These are phyloP conservation scores for Pediacus dermestoides DNA, from an alignment of 2,888 invertebrate genomes.

Conservation along the genomic window DNA sequence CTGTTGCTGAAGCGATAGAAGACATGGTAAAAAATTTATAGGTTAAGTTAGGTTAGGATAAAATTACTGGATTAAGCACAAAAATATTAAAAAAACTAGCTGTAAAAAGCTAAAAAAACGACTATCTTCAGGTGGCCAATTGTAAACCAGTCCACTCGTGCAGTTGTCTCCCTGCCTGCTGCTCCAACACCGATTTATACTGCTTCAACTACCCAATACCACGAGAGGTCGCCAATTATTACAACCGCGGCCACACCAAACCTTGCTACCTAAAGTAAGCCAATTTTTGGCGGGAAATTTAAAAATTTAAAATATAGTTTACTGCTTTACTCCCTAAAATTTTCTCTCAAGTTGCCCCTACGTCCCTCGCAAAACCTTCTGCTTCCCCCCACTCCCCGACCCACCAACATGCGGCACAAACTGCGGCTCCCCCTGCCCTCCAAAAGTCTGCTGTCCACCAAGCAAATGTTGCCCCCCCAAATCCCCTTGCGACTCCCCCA, in stretches of 20 bases:
- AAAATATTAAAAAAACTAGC: too few species aligned
- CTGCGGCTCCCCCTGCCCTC: slow-evolving; percentile 5
- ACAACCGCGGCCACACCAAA: slow-evolving; percentile 37
- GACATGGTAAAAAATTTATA: too few species aligned
- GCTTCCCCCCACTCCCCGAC: slow-evolving; percentile 10
- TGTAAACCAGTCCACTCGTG: slow-evolving; percentile 28
- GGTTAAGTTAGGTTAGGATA: too few species aligned
- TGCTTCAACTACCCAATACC: slow-evolving; percentile 35
- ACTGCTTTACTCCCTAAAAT: slow-evolving; percentile 1
- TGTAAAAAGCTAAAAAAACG: too few species aligned
- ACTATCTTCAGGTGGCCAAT: slow-evolving; percentile 19
- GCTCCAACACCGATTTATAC: slow-evolving; percentile 10
- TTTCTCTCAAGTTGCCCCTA: slow-evolving; percentile 6
- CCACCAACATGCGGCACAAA: slow-evolving; percentile 3
- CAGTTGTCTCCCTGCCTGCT: slow-evolving; percentile 28
- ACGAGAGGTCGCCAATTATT: slow-evolving; percentile 43
- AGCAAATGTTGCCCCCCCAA: slow-evolving; percentile 9
- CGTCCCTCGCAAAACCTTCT: slow-evolving; percentile 15
- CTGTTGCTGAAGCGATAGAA: too few species aligned
- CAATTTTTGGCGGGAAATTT: too few species aligned
- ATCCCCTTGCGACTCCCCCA: slow-evolving; percentile 8
- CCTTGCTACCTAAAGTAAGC: slow-evolving; percentile 26
- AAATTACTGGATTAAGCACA: too few species aligned
- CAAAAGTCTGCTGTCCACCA: slow-evolving; percentile 11
- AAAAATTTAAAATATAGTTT: too few species aligned